Conservation (phyloP, 2,888 invertebrate species). For the Xestia xanthographa region DNA sequence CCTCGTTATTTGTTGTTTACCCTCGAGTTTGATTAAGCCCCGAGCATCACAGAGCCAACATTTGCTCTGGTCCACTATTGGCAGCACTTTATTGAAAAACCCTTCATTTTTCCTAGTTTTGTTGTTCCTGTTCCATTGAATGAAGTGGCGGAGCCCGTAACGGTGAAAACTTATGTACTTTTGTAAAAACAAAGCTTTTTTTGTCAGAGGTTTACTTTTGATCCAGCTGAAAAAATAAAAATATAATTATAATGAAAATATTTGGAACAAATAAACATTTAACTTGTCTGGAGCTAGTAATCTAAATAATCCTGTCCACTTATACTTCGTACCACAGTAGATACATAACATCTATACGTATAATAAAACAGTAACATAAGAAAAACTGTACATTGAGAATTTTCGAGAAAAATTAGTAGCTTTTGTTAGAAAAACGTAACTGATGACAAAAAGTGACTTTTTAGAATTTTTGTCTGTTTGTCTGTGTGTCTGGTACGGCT, state of each 20-base stretch:
- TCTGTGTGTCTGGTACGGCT: no score
- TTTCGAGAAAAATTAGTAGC: no score
- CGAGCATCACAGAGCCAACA: conserved; percentile 51
- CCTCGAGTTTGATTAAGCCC: conserved; percentile 65
- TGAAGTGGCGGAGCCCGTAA: not conserved
- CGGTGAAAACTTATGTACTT: conserved; percentile 13
- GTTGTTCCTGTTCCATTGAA: conserved; percentile 14
- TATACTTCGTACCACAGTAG: not conserved
- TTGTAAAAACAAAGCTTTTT: conserved; percentile 13
- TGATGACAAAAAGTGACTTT: no score
- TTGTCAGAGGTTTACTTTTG: not conserved
- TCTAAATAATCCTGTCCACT: not conserved
- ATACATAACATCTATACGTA: not conserved
- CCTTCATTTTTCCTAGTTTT: conserved; percentile 35
- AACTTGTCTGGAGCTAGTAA: not conserved
- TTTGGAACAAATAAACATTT: not conserved
- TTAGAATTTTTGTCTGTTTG: no score
- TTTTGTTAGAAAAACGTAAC: no score
- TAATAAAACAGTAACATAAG: no score
- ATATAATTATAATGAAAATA: not conserved
- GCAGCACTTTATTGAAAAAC: conserved; percentile 49
- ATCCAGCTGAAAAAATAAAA: not conserved
- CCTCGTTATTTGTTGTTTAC: conserved; percentile 61
- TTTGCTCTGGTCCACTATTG: conserved; percentile 58
- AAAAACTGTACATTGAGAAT: no score